Evolutionary conservation across 2,797 vertebrate species (phyloP).

Genomic region (Hoplostethus mediterraneus): DNA sequence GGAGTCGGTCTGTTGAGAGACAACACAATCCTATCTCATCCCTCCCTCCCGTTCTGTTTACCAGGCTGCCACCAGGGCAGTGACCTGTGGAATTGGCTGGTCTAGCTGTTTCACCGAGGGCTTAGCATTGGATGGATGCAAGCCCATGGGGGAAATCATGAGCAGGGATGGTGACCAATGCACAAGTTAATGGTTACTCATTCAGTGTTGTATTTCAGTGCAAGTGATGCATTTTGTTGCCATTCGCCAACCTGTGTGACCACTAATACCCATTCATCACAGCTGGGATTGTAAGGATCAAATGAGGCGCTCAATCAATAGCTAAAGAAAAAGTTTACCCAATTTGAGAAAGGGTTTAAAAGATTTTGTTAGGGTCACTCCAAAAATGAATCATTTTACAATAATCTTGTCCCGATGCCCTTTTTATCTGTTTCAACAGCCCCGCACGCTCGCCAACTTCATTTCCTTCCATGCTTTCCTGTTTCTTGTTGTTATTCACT

Average conservation of each 20-base stretch:
- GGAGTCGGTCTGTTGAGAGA: constrained; percentile 30
- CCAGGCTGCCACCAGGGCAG: constrained; percentile 37
- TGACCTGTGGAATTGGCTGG: constrained; percentile 65
- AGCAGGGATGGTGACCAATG: constrained; percentile 23
- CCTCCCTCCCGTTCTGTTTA: constrained; percentile 38
- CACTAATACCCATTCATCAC: too few relatives aligned
- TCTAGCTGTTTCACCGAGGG: constrained; percentile 17
- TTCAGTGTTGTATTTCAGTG: constrained; percentile 9
- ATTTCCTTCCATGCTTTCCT: neutral
- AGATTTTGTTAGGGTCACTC: too few relatives aligned
- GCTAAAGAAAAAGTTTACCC: too few relatives aligned
- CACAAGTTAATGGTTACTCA: constrained; percentile 2
- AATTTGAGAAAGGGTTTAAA: too few relatives aligned
- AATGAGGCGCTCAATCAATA: too few relatives aligned
- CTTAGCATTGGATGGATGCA: constrained; percentile 14
- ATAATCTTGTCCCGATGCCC: too few relatives aligned
- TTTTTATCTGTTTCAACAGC: too few relatives aligned
- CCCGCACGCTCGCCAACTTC: neutral
- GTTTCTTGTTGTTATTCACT: too few relatives aligned
- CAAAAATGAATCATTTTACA: too few relatives aligned
- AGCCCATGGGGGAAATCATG: constrained; percentile 7
- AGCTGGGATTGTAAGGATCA: too few relatives aligned
- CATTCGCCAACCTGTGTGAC: too few relatives aligned
- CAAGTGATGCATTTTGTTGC: neutral
- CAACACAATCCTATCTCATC: constrained; percentile 48